Evolutionary conservation across 1,140 invertebrate species (phyloP).

Genomic region (Oreohelix idahoensis): DNA sequence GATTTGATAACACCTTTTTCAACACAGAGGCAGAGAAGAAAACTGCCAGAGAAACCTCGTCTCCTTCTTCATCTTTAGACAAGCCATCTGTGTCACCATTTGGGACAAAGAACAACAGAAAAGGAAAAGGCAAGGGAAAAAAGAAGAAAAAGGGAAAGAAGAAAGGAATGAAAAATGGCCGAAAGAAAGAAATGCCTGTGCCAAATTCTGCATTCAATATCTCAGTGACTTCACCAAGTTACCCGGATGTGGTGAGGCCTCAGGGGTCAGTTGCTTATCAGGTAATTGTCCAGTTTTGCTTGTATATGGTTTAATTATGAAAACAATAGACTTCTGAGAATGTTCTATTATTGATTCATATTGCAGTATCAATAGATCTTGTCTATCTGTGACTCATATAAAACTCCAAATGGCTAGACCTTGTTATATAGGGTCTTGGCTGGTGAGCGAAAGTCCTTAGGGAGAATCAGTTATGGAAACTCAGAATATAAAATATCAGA

Average conservation of each 20-base stretch:
- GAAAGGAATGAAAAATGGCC: conserved; percentile 43
- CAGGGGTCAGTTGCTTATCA: neutral
- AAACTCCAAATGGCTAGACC: too few species aligned
- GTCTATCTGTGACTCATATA: too few species aligned
- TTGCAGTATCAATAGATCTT: too few species aligned
- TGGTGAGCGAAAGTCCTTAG: too few species aligned
- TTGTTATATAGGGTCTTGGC: too few species aligned
- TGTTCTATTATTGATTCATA: too few species aligned
- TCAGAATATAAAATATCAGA: too few species aligned
- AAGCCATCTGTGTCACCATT: conserved; percentile 13
- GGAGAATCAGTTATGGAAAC: too few species aligned
- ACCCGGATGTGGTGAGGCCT: neutral
- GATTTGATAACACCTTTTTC: conserved; percentile 56
- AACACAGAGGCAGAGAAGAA: conserved; percentile 55
- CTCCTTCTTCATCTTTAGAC: conserved; percentile 28
- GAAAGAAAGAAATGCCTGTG: conserved; percentile 22
- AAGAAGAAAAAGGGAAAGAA: conserved; percentile 37
- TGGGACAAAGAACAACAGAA: conserved; percentile 46
- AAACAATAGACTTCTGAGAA: too few species aligned
- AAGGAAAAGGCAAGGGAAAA: conserved; percentile 40
- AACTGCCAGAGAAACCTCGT: conserved; percentile 5
- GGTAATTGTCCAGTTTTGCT: too few species aligned
- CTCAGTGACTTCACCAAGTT: neutral
- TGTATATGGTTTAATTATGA: too few species aligned
- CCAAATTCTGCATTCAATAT: neutral